Evolutionary conservation across 2,113 vertebrate species (phyloP), one percentile per base, ranked within the genome.

Genomic region (Pitta sordida): DNA sequence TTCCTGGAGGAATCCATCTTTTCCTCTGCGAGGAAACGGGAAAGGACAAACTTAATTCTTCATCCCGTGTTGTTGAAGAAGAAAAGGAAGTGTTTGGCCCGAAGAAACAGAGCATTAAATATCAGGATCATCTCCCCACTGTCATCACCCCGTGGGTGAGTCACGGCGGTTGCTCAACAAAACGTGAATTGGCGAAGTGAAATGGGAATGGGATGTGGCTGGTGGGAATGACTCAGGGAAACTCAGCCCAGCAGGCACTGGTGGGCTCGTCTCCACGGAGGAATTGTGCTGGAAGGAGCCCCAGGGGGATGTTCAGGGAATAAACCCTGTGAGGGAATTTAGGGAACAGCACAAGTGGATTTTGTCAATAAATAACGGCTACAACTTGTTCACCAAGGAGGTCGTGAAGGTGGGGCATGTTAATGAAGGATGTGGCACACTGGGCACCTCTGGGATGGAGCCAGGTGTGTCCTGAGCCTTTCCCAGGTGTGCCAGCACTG

Each of bases 91-190:
- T 2, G 53, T 73, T 63, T 17, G 24, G 49, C 74, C 89, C 83
- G 14, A 49, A 77, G 82, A 92, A 86, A 53, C 44, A 2, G 43
- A 81, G 79, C 39, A 7, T 36, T 22, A 30, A 68, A 68, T 14
- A 11, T 41, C 59, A 10, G 53, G 80, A 84, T 92, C 73, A 68
- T 92, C 82, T 87, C 82, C 32, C 75, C 58, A 3, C 64, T 84
- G 89, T 71, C 94, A 68, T 84, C 94, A 81, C 34, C 89, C 89
- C 26, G 5, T 3, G 83, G 68, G 27, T 90, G 94, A 95, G 58
- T 95, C 94, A 94, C 4, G 10, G 52, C 64, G 15, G 34, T 83
- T 95, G 92, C 94, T 76, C 87, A 92, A 94, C 63, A 92, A 95
- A 94, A 81, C 64, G 68, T 86, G 91, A 76, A 92, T 10, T 94